These are phyloP conservation scores for Microdon myrmicae DNA, from an alignment of 2,888 invertebrate species.

Conservation along the genomic window DNA sequence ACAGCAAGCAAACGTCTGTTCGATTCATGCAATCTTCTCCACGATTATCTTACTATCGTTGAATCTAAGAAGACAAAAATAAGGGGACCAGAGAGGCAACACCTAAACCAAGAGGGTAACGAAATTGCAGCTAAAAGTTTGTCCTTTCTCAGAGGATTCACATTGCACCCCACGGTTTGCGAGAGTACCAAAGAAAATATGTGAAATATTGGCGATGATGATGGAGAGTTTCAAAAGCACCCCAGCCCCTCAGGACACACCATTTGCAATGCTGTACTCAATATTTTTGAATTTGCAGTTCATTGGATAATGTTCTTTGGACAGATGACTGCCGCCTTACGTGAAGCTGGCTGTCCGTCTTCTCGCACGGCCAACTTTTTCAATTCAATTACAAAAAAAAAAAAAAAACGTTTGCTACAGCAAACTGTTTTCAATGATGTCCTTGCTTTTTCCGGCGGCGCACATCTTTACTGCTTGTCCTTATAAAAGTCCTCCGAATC, in stretches of 20 bases:
- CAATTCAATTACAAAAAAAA: slow-evolving; percentile 34
- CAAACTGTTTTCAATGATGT: slow-evolving; percentile 28
- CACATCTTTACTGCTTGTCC: slow-evolving; percentile 15
- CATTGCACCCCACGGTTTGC: slow-evolving; percentile 4
- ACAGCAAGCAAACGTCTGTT: slow-evolving; percentile 34
- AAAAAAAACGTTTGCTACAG: slow-evolving; percentile 22
- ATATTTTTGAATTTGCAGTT: slow-evolving; percentile 44
- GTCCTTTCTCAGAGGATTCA: slow-evolving; percentile 17
- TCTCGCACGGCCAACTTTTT: slow-evolving; percentile 30
- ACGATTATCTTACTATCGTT: slow-evolving; percentile 29
- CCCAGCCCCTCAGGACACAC: background rate
- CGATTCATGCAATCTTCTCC: slow-evolving; percentile 11
- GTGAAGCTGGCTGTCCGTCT: background rate
- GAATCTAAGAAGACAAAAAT: slow-evolving; percentile 20
- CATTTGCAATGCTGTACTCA: slow-evolving; percentile 1
- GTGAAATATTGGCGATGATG: slow-evolving; percentile 45
- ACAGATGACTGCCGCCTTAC: slow-evolving; percentile 27
- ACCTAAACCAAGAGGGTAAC: too few relatives aligned
- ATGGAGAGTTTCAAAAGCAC: slow-evolving; percentile 25
- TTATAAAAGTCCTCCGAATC: slow-evolving; percentile 13
- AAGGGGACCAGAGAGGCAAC: slow-evolving; percentile 5
- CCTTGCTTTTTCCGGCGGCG: slow-evolving; percentile 1
- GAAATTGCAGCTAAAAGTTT: slow-evolving; percentile 26
- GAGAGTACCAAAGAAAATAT: slow-evolving; percentile 16
- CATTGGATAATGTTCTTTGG: slow-evolving; percentile 46